Base-by-base conservation (phyloP, 1,140 invertebrate genomes). In the Arctopsyche grandis region DNA sequence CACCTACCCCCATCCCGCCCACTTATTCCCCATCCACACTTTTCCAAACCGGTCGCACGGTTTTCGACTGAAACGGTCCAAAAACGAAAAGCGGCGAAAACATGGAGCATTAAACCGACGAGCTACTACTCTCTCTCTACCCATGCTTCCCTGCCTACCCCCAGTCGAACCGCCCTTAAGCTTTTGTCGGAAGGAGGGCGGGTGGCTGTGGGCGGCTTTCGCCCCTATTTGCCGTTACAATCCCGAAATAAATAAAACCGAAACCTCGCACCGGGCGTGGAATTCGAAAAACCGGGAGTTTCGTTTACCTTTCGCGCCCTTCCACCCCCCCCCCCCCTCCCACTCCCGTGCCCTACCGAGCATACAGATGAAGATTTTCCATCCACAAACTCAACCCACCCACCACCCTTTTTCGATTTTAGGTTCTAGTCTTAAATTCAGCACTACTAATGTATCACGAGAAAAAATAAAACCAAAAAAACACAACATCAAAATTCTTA, bases 221-320 rank as follows among this genome's bases (percentile, higher is more conserved):
- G 19, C 24, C n/a, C 58, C 10, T 75, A 24, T 22, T 24, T 44
- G 48, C 80, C 69, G 66, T 77, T 79, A 82, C 78, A 82, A 82
- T 79, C 80, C 80, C 69, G 80, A 82, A 79, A 82, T 82, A 82
- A 82, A 82, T 82, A 82, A 81, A 81, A 81, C 66, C 69, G 80
- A 69, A 79, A 76, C 78, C 77, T 76, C 70, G 69, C 14, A 78
- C 80, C 75, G 38, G 75, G 69, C 79, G 69, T 71, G 69, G 69
- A 74, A 74, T 74, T 74, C 71, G 71, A 74, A 74, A 74, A 74
- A 74, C 43, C 71, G 71, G 71, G 71, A 38, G 71, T 74, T 74
- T 74, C 71, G 71, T 58, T 74, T 74, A 74, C 71, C 71, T 74
- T 74, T 71, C 66, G 44, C 44, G 26, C 29, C 69, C 24, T n/a